phyloP scores from a whole-genome alignment of 2,888 invertebrate species.

The Hydropsyche betteni region DNA sequence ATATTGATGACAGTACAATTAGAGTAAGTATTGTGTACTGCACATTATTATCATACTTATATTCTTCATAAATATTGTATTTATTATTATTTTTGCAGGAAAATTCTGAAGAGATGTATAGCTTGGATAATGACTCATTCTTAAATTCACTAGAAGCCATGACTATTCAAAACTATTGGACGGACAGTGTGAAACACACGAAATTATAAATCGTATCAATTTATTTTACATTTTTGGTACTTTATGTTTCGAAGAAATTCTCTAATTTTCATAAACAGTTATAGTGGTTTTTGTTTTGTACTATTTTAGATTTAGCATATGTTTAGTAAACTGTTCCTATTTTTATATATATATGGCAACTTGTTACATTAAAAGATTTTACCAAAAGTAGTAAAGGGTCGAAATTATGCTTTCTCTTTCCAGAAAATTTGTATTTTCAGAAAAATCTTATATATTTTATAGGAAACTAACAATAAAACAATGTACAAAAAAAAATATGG shows the following conservation, averaged over 20 bases:
- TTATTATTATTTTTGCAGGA: slow-evolving; percentile 70
- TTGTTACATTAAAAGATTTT: not conserved
- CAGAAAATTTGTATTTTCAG: slow-evolving; percentile 4
- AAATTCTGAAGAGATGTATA: slow-evolving; percentile 94
- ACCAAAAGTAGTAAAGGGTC: no score
- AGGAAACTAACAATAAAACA: not conserved
- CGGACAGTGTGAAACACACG: slow-evolving; percentile 89
- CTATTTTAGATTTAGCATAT: no score
- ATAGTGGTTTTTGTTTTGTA: no score
- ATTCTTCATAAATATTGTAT: not conserved
- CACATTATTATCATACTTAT: slow-evolving; percentile 46
- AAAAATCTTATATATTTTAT: not conserved
- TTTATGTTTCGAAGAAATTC: no score
- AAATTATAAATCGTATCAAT: slow-evolving; percentile 69
- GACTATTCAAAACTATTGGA: slow-evolving; percentile 95
- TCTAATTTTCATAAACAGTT: no score
- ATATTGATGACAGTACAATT: slow-evolving; percentile 86
- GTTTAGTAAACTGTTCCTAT: slow-evolving; percentile 9
- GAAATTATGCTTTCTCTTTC: not conserved
- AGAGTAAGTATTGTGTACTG: slow-evolving; percentile 68
- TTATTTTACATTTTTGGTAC: not conserved
- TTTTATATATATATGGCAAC: slow-evolving; percentile 10
- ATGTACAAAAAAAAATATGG: slow-evolving; percentile 9
- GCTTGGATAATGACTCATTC: slow-evolving; percentile 93
- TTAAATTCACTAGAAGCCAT: slow-evolving; percentile 91